Conservation (phyloP, 1,140 invertebrate species). For the Lepidurus apus region DNA sequence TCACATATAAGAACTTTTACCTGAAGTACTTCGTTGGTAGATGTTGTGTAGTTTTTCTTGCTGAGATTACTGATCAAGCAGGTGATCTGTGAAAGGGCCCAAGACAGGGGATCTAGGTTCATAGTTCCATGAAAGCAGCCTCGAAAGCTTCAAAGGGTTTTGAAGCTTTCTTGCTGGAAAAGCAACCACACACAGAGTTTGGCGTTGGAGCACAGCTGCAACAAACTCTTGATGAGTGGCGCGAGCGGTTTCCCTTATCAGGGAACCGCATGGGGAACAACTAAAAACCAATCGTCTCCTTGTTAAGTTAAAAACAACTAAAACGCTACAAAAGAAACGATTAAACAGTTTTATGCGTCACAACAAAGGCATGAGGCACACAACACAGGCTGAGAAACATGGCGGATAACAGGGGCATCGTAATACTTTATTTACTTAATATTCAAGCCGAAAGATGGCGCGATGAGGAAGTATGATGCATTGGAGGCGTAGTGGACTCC, state of each 20-base stretch:
- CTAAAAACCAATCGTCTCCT: neutral
- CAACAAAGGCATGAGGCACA: slow-evolving; percentile 19
- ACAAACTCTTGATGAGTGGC: slow-evolving; percentile 19
- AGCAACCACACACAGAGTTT: slow-evolving; percentile 21
- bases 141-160: slow-evolving; percentile 72
- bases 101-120: slow-evolving; percentile 96
- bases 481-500: neutral
- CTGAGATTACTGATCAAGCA: slow-evolving; percentile 91
- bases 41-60: slow-evolving; percentile 90
- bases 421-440: neutral
- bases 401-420: neutral
- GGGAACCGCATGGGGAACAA: slow-evolving; percentile 4
- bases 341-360: neutral
- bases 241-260: neutral
- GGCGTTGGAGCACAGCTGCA: slow-evolving; percentile 12
- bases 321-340: neutral
- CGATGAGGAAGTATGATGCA: neutral
- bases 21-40: slow-evolving; percentile 71
- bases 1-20: slow-evolving; percentile 47
- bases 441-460: neutral
- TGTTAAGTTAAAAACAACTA: neutral
- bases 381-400: slow-evolving; percentile 1
- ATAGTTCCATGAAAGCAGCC: slow-evolving; percentile 87
- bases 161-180: slow-evolving; percentile 61
- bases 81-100: slow-evolving; percentile 95